Percentiles rank a stretch among this genome's conserved stretches.
Evolutionary conservation across 2,888 invertebrate species (phyloP).

Genomic region (Drosophila nigritarsus): DNA sequence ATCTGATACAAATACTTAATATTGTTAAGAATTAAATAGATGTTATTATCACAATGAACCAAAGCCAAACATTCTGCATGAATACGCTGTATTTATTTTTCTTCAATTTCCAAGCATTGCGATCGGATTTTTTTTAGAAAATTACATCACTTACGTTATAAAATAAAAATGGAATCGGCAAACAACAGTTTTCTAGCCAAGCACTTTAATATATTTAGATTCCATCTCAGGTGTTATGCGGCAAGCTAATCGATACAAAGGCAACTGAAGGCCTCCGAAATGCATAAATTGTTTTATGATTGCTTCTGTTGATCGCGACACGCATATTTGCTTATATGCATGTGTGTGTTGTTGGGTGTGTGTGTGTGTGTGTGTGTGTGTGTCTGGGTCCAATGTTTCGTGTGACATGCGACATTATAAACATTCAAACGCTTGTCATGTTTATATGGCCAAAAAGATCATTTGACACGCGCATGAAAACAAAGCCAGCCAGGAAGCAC

Average conservation of each 20-base stretch:
- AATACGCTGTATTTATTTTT: background rate
- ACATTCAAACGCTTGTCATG: conserved; percentile 48
- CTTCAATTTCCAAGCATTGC: background rate
- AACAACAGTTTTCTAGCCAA: background rate
- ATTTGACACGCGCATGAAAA: conserved; percentile 44
- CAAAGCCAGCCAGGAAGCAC: conserved; percentile 9
- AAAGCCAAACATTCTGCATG: background rate
- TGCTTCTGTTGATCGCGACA: conserved; percentile 39
- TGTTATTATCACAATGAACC: background rate
- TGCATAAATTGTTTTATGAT: background rate
- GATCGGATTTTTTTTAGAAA: background rate
- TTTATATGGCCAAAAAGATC: conserved; percentile 48
- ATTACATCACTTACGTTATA: background rate
- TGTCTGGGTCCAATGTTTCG: conserved; percentile 16
- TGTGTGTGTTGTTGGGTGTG: background rate
- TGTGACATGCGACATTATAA: conserved; percentile 57
- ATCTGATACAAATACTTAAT: background rate
- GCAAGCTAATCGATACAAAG: conserved; percentile 21
- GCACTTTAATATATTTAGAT: background rate
- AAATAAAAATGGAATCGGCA: background rate
- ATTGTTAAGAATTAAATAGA: background rate
- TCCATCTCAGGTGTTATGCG: background rate
- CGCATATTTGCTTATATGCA: conserved; percentile 23
- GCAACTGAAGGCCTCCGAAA: background rate
- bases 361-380: background rate